phyloP scores from a whole-genome alignment of 2,113 vertebrate genomes.

The Pantherophis guttatus region DNA sequence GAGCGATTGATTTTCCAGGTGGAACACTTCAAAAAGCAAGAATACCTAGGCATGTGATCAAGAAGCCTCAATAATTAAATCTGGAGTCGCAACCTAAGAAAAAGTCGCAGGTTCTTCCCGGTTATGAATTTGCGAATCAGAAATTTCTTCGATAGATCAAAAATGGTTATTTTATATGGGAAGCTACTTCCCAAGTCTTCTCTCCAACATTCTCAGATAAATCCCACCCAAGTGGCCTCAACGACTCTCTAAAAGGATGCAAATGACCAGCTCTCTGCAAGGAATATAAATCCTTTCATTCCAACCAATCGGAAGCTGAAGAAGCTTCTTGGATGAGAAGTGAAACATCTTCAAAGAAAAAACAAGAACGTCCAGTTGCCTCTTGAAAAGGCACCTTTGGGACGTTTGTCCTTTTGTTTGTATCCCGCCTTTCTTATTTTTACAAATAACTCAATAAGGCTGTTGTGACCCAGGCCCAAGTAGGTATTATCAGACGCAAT shows the following conservation, averaged over 20 bases:
- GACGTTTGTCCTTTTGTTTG: no score
- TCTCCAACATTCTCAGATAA: neutral
- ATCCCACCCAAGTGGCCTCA: no score
- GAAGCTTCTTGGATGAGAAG: no score
- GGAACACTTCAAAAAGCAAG: neutral
- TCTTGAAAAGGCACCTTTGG: no score
- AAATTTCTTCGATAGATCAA: neutral
- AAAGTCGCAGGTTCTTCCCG: neutral
- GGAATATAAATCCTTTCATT: no score
- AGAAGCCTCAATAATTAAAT: neutral
- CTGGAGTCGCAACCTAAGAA: neutral
- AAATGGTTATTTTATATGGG: neutral
- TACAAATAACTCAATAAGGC: neutral
- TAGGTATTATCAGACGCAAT: no score
- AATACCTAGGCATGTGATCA: neutral
- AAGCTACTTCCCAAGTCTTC: neutral
- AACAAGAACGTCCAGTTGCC: no score
- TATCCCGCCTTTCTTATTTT: neutral
- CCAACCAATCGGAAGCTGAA: no score
- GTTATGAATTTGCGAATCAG: neutral
- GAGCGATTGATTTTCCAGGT: neutral
- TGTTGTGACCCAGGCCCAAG: no score
- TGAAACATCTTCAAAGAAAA: no score
- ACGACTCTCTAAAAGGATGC: no score
- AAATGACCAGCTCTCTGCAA: no score